Percentiles rank a stretch among this genome's conserved stretches.
Conservation (phyloP, 2,113 vertebrate species). For the Orycteropus afer region DNA sequence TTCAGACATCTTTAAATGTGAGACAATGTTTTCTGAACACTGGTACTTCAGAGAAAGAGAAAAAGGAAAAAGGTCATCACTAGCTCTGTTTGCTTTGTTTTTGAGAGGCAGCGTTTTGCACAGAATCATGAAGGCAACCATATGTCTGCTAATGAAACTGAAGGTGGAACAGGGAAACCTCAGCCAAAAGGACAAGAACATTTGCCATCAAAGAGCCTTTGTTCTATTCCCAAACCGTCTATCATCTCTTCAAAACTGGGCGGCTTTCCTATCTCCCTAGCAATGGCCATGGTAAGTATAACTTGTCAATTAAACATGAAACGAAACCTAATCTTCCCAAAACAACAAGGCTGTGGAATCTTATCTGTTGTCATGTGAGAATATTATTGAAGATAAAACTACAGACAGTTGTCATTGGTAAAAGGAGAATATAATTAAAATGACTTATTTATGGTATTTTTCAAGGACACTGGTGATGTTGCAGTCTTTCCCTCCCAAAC, state of each 20-base stretch:
- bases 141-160: slow-evolving; percentile 77
- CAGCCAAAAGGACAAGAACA: slow-evolving; percentile 53
- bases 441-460: slow-evolving; percentile 79
- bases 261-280: slow-evolving; percentile 84
- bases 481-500: neutral
- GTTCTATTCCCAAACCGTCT: slow-evolving; percentile 77
- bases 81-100: slow-evolving; percentile 38
- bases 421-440: neutral
- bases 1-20: slow-evolving; percentile 56
- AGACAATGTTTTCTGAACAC: slow-evolving; percentile 21
- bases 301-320: slow-evolving; percentile 81
- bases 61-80: neutral
- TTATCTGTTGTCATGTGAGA: neutral
- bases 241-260: slow-evolving; percentile 74
- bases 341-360: slow-evolving; percentile 66
- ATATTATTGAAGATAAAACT: neutral
- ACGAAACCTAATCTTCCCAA: slow-evolving; percentile 78
- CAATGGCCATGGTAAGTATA: slow-evolving; percentile 87
- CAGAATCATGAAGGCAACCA: slow-evolving; percentile 68
- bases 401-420: slow-evolving; percentile 13
- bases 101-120: neutral
- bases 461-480: neutral
- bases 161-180: slow-evolving; percentile 64
- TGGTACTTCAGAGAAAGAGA: neutral
- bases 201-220: slow-evolving; percentile 36